These are phyloP conservation scores for Ashinkailepas kermadecensis DNA, from an alignment of 2,888 invertebrate species.

Conservation along the genomic window DNA sequence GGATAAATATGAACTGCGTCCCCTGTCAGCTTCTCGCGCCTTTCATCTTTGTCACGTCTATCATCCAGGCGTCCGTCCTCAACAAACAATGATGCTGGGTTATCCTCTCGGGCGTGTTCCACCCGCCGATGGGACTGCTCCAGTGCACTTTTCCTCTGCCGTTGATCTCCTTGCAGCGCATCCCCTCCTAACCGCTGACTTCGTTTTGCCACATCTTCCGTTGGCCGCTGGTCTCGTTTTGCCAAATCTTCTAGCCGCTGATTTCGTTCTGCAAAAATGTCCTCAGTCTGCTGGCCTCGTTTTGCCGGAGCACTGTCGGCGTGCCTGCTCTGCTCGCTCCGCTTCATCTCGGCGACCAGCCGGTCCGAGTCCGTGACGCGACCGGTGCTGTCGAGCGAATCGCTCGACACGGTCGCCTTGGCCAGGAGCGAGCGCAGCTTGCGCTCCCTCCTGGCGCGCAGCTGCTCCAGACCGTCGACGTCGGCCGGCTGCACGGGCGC, in stretches of 20 bases:
- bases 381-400: neutral
- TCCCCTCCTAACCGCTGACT: neutral
- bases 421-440: no score
- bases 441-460: neutral
- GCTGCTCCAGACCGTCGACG: neutral
- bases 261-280: no score
- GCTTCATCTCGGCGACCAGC: constrained; percentile 8
- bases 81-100: no score
- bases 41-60: no score
- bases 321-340: neutral
- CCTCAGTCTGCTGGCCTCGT: no score
- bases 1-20: neutral
- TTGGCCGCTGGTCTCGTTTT: no score
- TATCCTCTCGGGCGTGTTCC: neutral
- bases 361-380: neutral
- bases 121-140: neutral
- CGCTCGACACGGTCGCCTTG: no score
- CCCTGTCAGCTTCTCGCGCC: neutral
- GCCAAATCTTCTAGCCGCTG: no score
- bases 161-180: neutral
- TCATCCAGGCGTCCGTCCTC: no score
- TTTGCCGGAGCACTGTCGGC: no score
- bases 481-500: neutral
- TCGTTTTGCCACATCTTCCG: no score
- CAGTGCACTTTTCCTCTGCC: neutral